Conservation (phyloP, 2,888 invertebrate genomes). For the Trissolcus japonicus region DNA sequence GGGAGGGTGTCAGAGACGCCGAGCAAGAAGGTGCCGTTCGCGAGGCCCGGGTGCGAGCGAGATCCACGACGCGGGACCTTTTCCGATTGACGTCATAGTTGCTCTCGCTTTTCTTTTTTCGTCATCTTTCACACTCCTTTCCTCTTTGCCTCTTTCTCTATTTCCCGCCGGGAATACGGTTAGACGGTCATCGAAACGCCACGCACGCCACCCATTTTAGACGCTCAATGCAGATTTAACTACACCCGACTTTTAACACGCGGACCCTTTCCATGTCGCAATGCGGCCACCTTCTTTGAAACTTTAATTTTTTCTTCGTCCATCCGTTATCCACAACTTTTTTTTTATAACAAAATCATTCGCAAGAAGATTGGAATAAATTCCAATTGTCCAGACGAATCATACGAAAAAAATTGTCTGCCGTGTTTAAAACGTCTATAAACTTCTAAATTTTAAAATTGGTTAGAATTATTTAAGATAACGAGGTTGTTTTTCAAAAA, state of each 20-base stretch:
- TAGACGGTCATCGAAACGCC: conserved; percentile 62
- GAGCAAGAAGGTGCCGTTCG: conserved; percentile 41
- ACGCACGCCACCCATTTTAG: conserved; percentile 68
- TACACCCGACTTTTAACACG: conserved; percentile 43
- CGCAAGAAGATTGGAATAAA: too few relatives aligned
- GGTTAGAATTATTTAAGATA: too few relatives aligned
- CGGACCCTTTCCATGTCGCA: conserved; percentile 52
- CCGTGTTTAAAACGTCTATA: too few relatives aligned
- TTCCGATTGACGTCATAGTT: conserved; percentile 76
- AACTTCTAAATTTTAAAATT: too few relatives aligned
- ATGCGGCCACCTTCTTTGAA: conserved; percentile 41
- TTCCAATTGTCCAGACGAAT: too few relatives aligned
- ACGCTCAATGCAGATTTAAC: conserved; percentile 65
- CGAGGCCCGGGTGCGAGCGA: conserved; percentile 23
- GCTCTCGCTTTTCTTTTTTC: conserved; percentile 61
- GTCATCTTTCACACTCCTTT: conserved; percentile 38
- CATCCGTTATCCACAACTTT: too few relatives aligned
- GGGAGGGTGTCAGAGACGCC: conserved; percentile 24
- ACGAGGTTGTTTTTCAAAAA: too few relatives aligned
- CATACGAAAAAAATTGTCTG: too few relatives aligned
- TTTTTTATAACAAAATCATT: too few relatives aligned
- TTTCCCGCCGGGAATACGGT: conserved; percentile 67
- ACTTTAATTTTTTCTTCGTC: too few relatives aligned
- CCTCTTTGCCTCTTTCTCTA: conserved; percentile 53
- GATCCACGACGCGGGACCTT: conserved; percentile 68